Evolutionary conservation across 2,797 vertebrate genomes (phyloP).

Genomic region (Melanotaenia nigrans): DNA sequence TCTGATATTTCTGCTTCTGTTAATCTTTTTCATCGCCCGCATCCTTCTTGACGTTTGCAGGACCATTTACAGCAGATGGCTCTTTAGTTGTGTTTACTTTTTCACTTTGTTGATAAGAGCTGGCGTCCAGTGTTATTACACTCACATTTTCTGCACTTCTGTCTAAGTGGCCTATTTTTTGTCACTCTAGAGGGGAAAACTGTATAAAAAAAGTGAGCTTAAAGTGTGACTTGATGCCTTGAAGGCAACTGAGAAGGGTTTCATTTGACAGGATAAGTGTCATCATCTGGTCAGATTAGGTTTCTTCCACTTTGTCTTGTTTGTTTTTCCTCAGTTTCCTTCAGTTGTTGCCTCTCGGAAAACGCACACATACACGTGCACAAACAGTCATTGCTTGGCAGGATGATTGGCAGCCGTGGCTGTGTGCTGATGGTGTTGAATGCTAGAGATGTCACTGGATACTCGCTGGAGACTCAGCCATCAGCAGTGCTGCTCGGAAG

Average conservation of each 20-base stretch:
- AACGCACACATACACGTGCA: slow-evolving; percentile 1
- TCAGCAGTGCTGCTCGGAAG: slow-evolving; percentile 40
- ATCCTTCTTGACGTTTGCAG: not conserved
- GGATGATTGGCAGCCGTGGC: slow-evolving; percentile 54
- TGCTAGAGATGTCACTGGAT: slow-evolving; percentile 62
- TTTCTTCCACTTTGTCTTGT: slow-evolving; percentile 23
- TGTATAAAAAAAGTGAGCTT: slow-evolving; percentile 11
- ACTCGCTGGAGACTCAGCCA: slow-evolving; percentile 26
- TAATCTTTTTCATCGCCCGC: not conserved
- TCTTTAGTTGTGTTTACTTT: not conserved
- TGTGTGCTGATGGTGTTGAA: slow-evolving; percentile 51
- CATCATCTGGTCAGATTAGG: slow-evolving; percentile 24
- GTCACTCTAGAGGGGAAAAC: slow-evolving; percentile 2
- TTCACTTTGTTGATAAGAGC: not conserved
- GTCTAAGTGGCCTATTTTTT: not conserved
- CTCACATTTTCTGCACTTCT: slow-evolving; percentile 18
- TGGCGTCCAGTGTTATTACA: slow-evolving; percentile 1
- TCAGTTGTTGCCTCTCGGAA: not conserved
- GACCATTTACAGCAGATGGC: not conserved
- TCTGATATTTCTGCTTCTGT: slow-evolving; percentile 3
- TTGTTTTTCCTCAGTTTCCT: slow-evolving; percentile 23
- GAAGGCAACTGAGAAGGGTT: slow-evolving; percentile 20
- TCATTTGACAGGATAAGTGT: slow-evolving; percentile 50
- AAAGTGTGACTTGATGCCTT: slow-evolving; percentile 10
- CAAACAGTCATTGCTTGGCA: not conserved